Evolutionary conservation across 2,113 vertebrate genomes (phyloP).

Genomic region (Pimephales promelas): DNA sequence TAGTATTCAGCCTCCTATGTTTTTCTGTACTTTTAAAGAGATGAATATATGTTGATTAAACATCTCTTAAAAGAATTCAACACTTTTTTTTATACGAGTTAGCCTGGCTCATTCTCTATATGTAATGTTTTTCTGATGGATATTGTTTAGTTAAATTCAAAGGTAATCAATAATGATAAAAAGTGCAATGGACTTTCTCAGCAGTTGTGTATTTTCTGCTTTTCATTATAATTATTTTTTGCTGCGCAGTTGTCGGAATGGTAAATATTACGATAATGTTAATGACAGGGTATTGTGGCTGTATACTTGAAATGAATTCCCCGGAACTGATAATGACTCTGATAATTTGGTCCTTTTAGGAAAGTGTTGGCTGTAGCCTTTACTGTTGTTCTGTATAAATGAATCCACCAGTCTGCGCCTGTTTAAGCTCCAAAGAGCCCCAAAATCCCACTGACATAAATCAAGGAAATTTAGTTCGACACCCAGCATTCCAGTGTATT

Average conservation of each 20-base stretch:
- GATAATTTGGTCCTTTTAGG: background rate
- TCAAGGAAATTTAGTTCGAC: background rate
- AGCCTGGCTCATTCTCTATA: background rate
- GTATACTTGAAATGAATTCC: background rate
- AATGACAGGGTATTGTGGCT: background rate
- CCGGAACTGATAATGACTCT: background rate
- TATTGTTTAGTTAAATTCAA: too few relatives aligned
- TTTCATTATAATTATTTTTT: background rate
- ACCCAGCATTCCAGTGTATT: background rate
- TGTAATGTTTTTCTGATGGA: background rate
- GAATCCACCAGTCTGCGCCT: background rate
- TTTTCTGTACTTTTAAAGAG: background rate
- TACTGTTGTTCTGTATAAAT: too few relatives aligned
- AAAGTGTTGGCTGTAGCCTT: background rate
- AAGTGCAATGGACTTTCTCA: background rate
- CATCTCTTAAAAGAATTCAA: background rate
- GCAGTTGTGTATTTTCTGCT: background rate
- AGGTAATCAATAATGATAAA: background rate
- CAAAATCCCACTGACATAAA: slow-evolving; percentile 22
- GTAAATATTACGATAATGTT: background rate
- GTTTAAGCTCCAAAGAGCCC: background rate
- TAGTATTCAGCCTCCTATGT: background rate
- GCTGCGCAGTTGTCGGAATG: background rate
- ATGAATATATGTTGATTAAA: background rate
- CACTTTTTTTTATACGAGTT: background rate